Base-by-base conservation (phyloP, 2,797 vertebrate species). In the Lemur catta region DNA sequence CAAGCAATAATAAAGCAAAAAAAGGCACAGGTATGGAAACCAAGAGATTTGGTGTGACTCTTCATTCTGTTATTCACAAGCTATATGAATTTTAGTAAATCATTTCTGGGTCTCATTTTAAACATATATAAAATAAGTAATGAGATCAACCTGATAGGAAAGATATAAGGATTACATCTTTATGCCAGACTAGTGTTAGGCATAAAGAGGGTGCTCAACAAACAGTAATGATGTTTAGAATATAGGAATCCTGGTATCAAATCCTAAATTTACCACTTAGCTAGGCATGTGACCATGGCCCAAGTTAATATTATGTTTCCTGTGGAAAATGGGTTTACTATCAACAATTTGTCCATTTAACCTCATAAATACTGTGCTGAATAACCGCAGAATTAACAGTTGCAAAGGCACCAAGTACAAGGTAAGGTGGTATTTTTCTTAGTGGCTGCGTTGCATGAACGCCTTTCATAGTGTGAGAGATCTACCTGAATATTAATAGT, bases 81-180 rank as follows among this genome's bases (percentile, higher is more conserved):
- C 26, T 71, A 86, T 5, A 18, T 46, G 18, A 74, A 78, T 82
- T 91, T 92, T 82, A 89, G 46, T n/a, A 93, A 94, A 84, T 81
- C 28, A 72, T 63, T 88, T 94, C 41, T 46, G 52, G 79, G 7
- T 13, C 38, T 82, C 17, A 41, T 75, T 94, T 89, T 85, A 38
- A 88, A 79, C 2, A 65, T 18, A 43, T 30, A 3, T 35, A 89
- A 97, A 96, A 79, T 91, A 20, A 93, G 26, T 43, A 74, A 93
- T 20, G 61, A 96, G 46, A 96, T 3, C 10, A 33, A 79, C n/a
- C 13, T 80, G 30, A 38, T 5, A 96, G 38, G 33, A 89, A 90
- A 90, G 30, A 79, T n/a, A 11, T 48, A 22, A 86, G 28, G 43
- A 88, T 46, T 35, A 82, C 15, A 91, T 43, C 55, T 41, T 41